Percentiles rank a stretch among this genome's conserved stretches.
Conservation (phyloP, 2,113 vertebrate genomes). For the Eulacestoma nigropectus region DNA sequence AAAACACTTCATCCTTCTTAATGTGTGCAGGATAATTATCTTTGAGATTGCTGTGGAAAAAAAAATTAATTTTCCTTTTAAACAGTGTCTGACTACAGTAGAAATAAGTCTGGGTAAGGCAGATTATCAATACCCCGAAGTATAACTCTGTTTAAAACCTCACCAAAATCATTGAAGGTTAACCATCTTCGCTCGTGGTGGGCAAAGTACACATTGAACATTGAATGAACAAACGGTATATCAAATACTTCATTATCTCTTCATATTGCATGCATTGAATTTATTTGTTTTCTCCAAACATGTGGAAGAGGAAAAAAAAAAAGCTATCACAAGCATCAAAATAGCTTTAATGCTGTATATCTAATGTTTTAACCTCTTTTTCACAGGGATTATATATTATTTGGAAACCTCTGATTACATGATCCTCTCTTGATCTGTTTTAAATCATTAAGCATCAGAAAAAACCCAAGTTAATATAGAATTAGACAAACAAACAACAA, state of each 20-base stretch:
- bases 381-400: not conserved
- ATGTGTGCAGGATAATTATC: conserved; percentile 74
- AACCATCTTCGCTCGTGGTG: not conserved
- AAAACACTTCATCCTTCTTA: conserved; percentile 74
- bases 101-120: conserved; percentile 57
- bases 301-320: not conserved
- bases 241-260: not conserved
- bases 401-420: not conserved
- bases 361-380: not conserved
- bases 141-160: conserved; percentile 10
- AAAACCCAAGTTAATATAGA: not conserved
- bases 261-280: not conserved
- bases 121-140: conserved; percentile 12
- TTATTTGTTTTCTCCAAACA: not conserved
- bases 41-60: conserved; percentile 68
- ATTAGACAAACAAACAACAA: not conserved
- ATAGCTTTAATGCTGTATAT: not conserved
- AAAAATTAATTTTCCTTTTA: conserved; percentile 75
- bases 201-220: not conserved
- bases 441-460: not conserved
- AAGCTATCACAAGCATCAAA: not conserved
- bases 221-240: not conserved
- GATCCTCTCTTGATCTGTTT: not conserved
- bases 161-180: not conserved
- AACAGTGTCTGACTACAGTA: conserved; percentile 58